These are phyloP conservation scores for Dicranocentrus wangi DNA, from an alignment of 2,888 invertebrate genomes.

Conservation along the genomic window DNA sequence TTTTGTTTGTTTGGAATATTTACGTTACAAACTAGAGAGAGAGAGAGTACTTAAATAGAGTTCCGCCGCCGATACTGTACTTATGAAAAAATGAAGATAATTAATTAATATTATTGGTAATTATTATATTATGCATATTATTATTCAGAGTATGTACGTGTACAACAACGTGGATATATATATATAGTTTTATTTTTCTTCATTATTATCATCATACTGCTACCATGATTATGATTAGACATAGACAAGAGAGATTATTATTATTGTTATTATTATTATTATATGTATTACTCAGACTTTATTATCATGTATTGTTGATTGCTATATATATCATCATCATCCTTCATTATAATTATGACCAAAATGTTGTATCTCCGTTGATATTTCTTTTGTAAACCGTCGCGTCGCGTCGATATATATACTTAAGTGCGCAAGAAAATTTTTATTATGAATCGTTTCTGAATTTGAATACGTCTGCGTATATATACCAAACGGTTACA, in stretches of 20 bases:
- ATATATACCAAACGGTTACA: no score
- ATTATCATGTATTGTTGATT: constrained; percentile 33
- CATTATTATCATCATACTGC: constrained; percentile 15
- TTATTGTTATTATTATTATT: constrained; percentile 43
- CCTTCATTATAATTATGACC: constrained; percentile 10
- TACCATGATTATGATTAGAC: neutral
- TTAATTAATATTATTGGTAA: neutral
- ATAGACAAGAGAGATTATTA: constrained; percentile 18
- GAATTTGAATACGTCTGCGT: neutral
- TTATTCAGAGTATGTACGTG: neutral
- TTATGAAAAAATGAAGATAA: neutral
- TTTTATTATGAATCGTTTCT: constrained; percentile 2
- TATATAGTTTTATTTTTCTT: constrained; percentile 40
- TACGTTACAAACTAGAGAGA: constrained; percentile 22
- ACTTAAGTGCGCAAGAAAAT: constrained; percentile 20
- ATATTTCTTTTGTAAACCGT: constrained; percentile 23
- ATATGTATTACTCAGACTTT: constrained; percentile 36
- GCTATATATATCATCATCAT: neutral
- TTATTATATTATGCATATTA: constrained; percentile 6
- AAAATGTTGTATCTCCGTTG: constrained; percentile 35
- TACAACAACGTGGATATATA: constrained; percentile 16
- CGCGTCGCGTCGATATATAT: neutral
- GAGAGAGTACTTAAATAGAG: neutral
- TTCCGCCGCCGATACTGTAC: neutral
- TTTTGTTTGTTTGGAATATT: constrained; percentile 26